Percentiles rank a stretch among this genome's conserved stretches.
These are phyloP conservation scores for Rotaria sp. DNA, from an alignment of 2,888 invertebrate species.

Conservation along the genomic window DNA sequence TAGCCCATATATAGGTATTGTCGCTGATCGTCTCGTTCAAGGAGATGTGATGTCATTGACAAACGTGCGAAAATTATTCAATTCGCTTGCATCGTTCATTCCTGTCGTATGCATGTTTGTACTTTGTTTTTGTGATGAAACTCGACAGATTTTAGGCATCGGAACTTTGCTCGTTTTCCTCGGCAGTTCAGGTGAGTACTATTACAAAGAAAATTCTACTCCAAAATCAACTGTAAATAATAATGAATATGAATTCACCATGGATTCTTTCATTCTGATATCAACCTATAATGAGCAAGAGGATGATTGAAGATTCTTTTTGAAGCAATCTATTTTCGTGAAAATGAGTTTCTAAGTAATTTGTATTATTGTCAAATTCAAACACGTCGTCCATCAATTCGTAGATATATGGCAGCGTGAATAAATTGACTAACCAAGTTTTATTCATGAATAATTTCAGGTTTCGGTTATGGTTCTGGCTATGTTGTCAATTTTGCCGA, in stretches of 20 bases:
- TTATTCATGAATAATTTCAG: not conserved
- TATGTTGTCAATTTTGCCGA: not conserved
- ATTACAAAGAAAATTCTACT: too few relatives aligned
- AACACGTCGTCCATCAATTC: too few relatives aligned
- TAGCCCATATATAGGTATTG: not conserved
- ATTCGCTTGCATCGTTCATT: not conserved
- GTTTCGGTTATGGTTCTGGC: not conserved
- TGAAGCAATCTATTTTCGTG: too few relatives aligned
- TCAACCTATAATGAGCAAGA: too few relatives aligned
- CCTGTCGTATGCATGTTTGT: not conserved
- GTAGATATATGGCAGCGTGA: too few relatives aligned
- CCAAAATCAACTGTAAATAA: too few relatives aligned
- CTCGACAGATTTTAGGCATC: not conserved
- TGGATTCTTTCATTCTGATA: too few relatives aligned
- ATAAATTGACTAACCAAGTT: too few relatives aligned
- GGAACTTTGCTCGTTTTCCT: not conserved
- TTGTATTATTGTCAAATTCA: too few relatives aligned
- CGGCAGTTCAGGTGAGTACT: not conserved
- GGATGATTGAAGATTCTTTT: too few relatives aligned
- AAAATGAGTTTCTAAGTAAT: too few relatives aligned
- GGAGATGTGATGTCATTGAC: not conserved
- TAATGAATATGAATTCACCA: too few relatives aligned
- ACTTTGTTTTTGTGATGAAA: not conserved
- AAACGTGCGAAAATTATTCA: not conserved
- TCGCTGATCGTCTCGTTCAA: not conserved